phyloP scores from a whole-genome alignment of 2,888 invertebrate genomes.

The Blomia tropicalis region DNA sequence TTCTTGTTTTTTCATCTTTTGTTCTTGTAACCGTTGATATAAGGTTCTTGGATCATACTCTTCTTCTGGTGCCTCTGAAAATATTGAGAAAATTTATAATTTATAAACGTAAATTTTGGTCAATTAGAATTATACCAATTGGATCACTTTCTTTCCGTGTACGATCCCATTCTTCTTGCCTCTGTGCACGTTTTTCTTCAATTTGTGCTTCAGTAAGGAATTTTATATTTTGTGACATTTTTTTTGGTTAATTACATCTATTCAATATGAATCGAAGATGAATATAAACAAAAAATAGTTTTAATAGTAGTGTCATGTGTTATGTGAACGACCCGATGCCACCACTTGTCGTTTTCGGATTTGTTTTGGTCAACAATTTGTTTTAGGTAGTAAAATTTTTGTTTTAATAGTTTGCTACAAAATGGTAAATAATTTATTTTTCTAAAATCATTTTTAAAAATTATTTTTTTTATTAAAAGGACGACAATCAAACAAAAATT shows the following conservation, averaged over 20 bases:
- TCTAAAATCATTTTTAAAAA: background rate
- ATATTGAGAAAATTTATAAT: too few species aligned
- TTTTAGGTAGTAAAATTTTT: background rate
- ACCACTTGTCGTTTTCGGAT: too few species aligned
- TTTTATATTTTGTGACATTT: slow-evolving; percentile 12
- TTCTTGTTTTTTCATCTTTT: slow-evolving; percentile 70
- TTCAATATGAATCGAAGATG: background rate
- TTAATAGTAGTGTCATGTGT: too few species aligned
- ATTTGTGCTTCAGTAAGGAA: slow-evolving; percentile 78
- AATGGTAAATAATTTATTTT: background rate
- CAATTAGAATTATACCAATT: slow-evolving; percentile 44
- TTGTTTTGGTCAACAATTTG: too few species aligned
- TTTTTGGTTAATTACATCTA: background rate
- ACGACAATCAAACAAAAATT: background rate
- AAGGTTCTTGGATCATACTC: slow-evolving; percentile 63
- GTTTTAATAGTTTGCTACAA: too few species aligned
- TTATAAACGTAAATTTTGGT: slow-evolving; percentile 35
- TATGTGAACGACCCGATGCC: too few species aligned
- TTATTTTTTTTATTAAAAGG: background rate
- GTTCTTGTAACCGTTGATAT: slow-evolving; percentile 81
- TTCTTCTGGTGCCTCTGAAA: slow-evolving; percentile 80
- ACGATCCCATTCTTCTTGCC: slow-evolving; percentile 94
- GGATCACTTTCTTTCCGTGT: slow-evolving; percentile 80
- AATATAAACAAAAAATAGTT: background rate
- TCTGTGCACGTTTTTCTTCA: slow-evolving; percentile 55